Base-by-base conservation (phyloP, 2,113 vertebrate genomes). In the Coturnix japonica region DNA sequence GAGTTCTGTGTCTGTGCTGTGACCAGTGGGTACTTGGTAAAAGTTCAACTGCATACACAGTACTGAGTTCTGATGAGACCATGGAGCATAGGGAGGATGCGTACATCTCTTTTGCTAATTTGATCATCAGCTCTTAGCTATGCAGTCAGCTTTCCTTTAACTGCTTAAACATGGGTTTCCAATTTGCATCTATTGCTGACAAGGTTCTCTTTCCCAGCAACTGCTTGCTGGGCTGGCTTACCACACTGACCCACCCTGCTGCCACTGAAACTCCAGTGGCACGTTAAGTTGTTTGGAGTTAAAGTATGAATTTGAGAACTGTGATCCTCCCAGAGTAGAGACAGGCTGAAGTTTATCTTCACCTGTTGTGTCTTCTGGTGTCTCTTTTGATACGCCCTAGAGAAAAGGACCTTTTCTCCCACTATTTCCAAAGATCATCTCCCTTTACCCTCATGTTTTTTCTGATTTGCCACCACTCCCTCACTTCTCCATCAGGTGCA, bases 401-500 rank as follows among this genome's bases (percentile, higher is more conserved):
- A 26, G 30, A 46, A 31, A 33, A 53, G 17, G 6, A 21, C 37
- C 6, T 79, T 71, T 71, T 33, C 59, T 64, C 35, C 43, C 4
- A 1, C 8, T 54, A 8, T 25, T 88, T 6, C 41, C 1, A 1
- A 39, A 67, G 53, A 33, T 25, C 35, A 4, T 33, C 14, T 56
- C 31, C 69, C 14, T 56, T 17, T 17, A 35, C 4, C 4, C 15
- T 17, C 7, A 35, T 39, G 2, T 53, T 57, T 57, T 49, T 46
- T 17, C 41, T 37, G 35, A 61, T 77, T 33, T 70, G 14, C 39
- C 64, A 4, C 59, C 39, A 9, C 59, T 35, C 7, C 22, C 17
- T 70, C 0, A 0, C 82, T 31, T 90, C 53, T 83, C 60, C 4
- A 15, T 23, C 72, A 98, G 97, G 97, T 61, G 97, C 97, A 0